A percentile compares a stretch with the other conserved stretches of the same genome.
These are phyloP conservation scores for Plutomurus gul DNA, from an alignment of 1,140 invertebrate genomes.

Conservation along the genomic window DNA sequence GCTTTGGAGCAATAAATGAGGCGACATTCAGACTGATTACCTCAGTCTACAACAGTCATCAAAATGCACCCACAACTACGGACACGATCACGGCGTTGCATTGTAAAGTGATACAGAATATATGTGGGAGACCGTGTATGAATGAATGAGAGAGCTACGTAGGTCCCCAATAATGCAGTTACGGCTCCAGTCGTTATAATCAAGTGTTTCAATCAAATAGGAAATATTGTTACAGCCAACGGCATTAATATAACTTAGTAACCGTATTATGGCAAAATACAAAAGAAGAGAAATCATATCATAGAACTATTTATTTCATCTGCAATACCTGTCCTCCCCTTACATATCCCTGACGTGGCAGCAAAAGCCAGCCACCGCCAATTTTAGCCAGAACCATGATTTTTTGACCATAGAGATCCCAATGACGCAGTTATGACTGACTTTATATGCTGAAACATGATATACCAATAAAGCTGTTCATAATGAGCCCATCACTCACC, in stretches of 20 bases:
- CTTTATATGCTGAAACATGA: too few species aligned
- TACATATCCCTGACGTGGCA: too few species aligned
- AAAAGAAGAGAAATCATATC: neutral
- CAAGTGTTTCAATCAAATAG: neutral
- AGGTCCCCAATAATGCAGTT: neutral
- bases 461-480: too few species aligned
- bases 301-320: too few species aligned
- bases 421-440: too few species aligned
- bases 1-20: slow-evolving; percentile 1
- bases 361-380: too few species aligned
- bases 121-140: neutral
- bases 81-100: neutral
- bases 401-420: too few species aligned
- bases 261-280: neutral
- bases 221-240: neutral
- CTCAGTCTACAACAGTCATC: slow-evolving; percentile 7
- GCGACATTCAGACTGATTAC: slow-evolving; percentile 4
- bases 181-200: neutral
- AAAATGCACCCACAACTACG: neutral
- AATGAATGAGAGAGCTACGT: neutral
- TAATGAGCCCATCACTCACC: too few species aligned
- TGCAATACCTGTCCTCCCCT: too few species aligned
- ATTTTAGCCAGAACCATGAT: too few species aligned
- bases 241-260: neutral
- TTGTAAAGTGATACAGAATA: neutral